phyloP scores from a whole-genome alignment of 2,888 invertebrate species.

The Gordius sp. region DNA sequence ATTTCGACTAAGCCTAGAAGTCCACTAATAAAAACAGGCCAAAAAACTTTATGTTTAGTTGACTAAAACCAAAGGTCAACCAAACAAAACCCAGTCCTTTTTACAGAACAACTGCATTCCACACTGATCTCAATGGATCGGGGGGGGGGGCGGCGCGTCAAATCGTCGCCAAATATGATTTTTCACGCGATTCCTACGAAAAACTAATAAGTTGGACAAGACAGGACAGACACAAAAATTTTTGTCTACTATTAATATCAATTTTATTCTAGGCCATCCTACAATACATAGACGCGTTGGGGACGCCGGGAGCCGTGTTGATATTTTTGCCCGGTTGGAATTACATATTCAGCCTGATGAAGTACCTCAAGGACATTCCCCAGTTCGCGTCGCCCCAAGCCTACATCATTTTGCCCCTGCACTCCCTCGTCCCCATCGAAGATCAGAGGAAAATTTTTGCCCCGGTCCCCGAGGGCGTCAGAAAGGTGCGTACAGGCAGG shows the following conservation, averaged over 20 bases:
- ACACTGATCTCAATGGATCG: no score
- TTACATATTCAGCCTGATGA: slow-evolving; percentile 66
- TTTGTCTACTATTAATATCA: neutral
- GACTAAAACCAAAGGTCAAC: no score
- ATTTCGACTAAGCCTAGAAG: no score
- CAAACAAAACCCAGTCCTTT: no score
- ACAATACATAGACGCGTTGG: slow-evolving; percentile 31
- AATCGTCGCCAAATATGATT: no score
- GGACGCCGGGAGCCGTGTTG: slow-evolving; percentile 55
- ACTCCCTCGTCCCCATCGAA: slow-evolving; percentile 77
- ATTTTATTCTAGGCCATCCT: slow-evolving; percentile 34
- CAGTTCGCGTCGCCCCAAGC: slow-evolving; percentile 38
- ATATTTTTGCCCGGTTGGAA: slow-evolving; percentile 92
- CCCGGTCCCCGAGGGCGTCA: slow-evolving; percentile 50
- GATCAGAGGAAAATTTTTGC: slow-evolving; percentile 75
- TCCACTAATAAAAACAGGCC: no score
- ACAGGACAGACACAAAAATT: no score
- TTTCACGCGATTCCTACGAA: no score
- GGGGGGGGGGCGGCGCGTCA: no score
- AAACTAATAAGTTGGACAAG: no score
- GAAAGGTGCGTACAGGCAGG: slow-evolving; percentile 46
- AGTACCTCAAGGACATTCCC: slow-evolving; percentile 47
- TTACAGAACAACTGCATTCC: no score
- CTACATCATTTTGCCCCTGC: slow-evolving; percentile 64
- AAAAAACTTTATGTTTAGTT: no score